Conservation (phyloP, 1,140 invertebrate species). For the Tetragnatha versicolor region DNA sequence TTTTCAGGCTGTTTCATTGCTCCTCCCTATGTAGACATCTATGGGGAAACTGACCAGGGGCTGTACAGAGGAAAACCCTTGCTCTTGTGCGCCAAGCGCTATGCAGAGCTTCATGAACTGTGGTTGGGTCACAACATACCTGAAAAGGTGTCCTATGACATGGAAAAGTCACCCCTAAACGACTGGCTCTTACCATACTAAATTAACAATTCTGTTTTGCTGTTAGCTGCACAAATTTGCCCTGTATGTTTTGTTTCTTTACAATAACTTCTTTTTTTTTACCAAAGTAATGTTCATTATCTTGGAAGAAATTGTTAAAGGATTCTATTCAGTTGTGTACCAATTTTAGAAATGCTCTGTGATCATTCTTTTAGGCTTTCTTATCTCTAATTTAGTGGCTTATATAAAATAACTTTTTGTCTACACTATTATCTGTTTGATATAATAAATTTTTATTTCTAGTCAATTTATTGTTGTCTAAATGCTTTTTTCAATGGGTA, state of each 20-base stretch:
- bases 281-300: background rate
- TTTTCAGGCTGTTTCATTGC: constrained; percentile 84
- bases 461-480: constrained; percentile 21
- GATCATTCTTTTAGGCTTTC: constrained; percentile 22
- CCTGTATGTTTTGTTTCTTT: background rate
- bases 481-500: too few relatives aligned
- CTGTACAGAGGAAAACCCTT: constrained; percentile 93
- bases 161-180: constrained; percentile 55
- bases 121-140: constrained; percentile 94
- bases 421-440: constrained; percentile 1
- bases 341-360: background rate
- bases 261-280: background rate
- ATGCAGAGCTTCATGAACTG: constrained; percentile 80
- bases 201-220: too few relatives aligned
- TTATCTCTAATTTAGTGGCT: constrained; percentile 28
- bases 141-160: constrained; percentile 68
- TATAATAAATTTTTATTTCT: constrained; percentile 28
- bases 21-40: constrained; percentile 94
- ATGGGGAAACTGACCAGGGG: constrained; percentile 98
- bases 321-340: constrained; percentile 16
- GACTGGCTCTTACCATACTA: constrained; percentile 58
- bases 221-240: constrained; percentile 4
- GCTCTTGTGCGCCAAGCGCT: constrained; percentile 81
- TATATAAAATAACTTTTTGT: background rate
- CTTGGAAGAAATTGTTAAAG: background rate